Percentiles rank a stretch among this genome's conserved stretches.
These are phyloP conservation scores for Hirtodrosophila confusa DNA, from an alignment of 2,888 invertebrate genomes.

Conservation along the genomic window DNA sequence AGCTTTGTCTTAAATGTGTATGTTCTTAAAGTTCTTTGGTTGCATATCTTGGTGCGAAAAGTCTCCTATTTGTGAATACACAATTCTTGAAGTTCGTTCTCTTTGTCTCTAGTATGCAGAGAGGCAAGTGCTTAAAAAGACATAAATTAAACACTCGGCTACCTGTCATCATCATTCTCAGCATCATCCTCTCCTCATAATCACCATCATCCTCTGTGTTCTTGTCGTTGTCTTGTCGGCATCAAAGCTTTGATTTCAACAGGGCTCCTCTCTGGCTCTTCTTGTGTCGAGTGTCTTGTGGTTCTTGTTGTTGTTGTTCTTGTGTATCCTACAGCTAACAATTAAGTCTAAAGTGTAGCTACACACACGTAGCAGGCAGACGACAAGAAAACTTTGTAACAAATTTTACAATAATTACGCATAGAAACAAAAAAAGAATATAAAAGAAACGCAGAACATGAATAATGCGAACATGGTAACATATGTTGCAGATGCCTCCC, in stretches of 20 bases:
- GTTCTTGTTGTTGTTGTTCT: conserved; percentile 44
- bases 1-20: no score
- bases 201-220: conserved; percentile 19
- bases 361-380: conserved; percentile 56
- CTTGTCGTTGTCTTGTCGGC: conserved; percentile 54
- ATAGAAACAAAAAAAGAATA: conserved; percentile 32
- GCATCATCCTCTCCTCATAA: conserved; percentile 33
- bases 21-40: no score
- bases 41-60: conserved; percentile 18
- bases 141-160: conserved; percentile 78
- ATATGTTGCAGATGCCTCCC: conserved; percentile 34
- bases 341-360: conserved; percentile 75
- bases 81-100: conserved; percentile 36
- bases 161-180: conserved; percentile 74
- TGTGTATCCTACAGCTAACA: conserved; percentile 76
- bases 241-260: conserved; percentile 79
- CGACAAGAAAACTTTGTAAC: conserved; percentile 60
- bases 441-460: conserved; percentile 16
- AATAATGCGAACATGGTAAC: conserved; percentile 48
- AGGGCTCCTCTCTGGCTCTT: conserved; percentile 54
- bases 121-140: conserved; percentile 76
- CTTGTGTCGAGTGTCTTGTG: conserved; percentile 48
- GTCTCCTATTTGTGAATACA: conserved; percentile 9
- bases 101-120: conserved; percentile 21
- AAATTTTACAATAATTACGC: conserved; percentile 68